phyloP scores from a whole-genome alignment of 1,140 invertebrate genomes.

The Drosophila equinoxialis region DNA sequence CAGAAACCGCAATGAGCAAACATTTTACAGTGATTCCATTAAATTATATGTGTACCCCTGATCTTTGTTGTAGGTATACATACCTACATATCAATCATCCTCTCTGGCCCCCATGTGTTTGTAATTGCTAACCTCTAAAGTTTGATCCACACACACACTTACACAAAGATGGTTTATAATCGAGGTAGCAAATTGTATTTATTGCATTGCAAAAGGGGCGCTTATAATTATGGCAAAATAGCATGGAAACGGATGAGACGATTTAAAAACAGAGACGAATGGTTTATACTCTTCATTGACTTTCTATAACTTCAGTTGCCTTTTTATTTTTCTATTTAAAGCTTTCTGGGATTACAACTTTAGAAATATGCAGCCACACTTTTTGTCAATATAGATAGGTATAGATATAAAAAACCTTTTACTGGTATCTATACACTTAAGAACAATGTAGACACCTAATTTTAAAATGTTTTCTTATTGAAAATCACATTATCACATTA shows the following conservation, averaged over 20 bases:
- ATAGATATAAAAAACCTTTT: no score
- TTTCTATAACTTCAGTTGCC: not conserved
- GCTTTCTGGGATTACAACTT: not conserved
- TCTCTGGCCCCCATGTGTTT: constrained; percentile 41
- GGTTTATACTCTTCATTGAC: not conserved
- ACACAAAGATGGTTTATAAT: constrained; percentile 40
- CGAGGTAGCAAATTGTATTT: constrained; percentile 17
- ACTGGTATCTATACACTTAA: no score
- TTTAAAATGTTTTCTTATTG: no score
- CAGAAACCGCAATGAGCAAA: constrained; percentile 52
- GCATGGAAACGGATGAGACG: not conserved
- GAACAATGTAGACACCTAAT: no score
- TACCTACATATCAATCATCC: constrained; percentile 46
- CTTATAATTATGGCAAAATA: constrained; percentile 34
- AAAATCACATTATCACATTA: no score
- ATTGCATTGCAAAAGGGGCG: constrained; percentile 16
- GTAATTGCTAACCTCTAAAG: constrained; percentile 40
- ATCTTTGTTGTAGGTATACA: constrained; percentile 27
- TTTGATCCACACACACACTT: constrained; percentile 29
- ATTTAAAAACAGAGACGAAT: constrained; percentile 1
- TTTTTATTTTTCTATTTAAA: not conserved
- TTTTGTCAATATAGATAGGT: no score
- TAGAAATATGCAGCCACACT: not conserved
- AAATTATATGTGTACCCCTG: constrained; percentile 48
- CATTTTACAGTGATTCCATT: constrained; percentile 58